Evolutionary conservation across 2,888 invertebrate genomes (phyloP), one percentile per base, ranked within the genome.

Genomic region (Cacoxenus indagator): DNA sequence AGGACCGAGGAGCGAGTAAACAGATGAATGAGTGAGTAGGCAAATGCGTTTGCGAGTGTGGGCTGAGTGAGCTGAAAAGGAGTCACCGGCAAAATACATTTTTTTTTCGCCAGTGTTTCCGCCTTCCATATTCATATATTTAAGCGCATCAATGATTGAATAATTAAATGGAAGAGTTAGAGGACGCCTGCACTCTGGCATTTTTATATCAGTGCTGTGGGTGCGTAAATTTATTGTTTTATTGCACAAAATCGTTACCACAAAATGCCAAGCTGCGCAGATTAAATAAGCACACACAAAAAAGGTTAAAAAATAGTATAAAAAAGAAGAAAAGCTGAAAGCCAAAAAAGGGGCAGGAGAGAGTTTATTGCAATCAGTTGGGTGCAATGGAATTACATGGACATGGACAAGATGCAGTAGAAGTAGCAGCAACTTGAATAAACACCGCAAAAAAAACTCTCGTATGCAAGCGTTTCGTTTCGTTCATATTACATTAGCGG

Each of bases 401-500:
- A 1, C 37, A 37, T 11, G 27, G 54, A 54, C 9, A 26, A 54
- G 24, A 54, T 22, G 51, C 19, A 24, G 24, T 24, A 54, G 31
- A 4, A 54, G 24, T 54, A 4, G 8, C 5, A 9, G 51, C 5
- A 17, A 54, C 26, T n/a, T n/a, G n/a, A n/a, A n/a, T n/a, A 57
- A 29, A 14, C 8, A 29, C 26, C 27, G 29, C n/a, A 26, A 57
- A 22, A 55, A 11, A 5, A 26, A 17, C 51, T 22, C 43, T 17
- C 46, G 54, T 14, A 65, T 22, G 17, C 31, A 65, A 11, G 46
- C 64, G 19, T 14, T 22, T 14, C 19, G 11, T 14, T 14, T 22
- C 24, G 61, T 26, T 24, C 22, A 76, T 77, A 77, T 75, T 72
- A 74, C 70, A 75, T 76, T 75, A 78, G 75, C 76, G 75, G 71